Evolutionary conservation across 2,888 invertebrate species (phyloP).

Genomic region (Heliconius aoede): DNA sequence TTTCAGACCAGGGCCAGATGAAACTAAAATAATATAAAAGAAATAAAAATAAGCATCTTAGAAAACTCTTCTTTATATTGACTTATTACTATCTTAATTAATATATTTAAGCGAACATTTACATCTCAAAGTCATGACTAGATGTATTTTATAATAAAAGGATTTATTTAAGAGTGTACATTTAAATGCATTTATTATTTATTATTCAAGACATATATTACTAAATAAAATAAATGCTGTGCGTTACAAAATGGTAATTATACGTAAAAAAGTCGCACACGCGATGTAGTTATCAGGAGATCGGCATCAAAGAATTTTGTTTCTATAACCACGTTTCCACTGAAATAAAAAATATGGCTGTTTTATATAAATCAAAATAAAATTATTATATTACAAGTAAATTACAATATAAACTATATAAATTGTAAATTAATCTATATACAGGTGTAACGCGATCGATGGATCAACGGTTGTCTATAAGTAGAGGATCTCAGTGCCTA

Average conservation of each 20-base stretch:
- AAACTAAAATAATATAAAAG: neutral
- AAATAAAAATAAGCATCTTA: neutral
- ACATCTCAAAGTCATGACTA: slow-evolving; percentile 29
- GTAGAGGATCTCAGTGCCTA: too few species aligned
- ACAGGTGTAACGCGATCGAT: too few species aligned
- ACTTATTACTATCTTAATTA: slow-evolving; percentile 7
- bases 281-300: slow-evolving; percentile 95
- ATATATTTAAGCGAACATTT: slow-evolving; percentile 8
- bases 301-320: slow-evolving; percentile 98
- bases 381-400: neutral
- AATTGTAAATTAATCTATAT: too few species aligned
- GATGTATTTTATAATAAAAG: slow-evolving; percentile 20
- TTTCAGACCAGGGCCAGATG: neutral
- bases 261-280: slow-evolving; percentile 97
- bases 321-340: slow-evolving; percentile 98
- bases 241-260: slow-evolving; percentile 13
- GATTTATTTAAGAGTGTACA: slow-evolving; percentile 24
- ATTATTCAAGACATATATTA: slow-evolving; percentile 29
- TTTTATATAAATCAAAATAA: neutral
- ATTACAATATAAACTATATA: too few species aligned
- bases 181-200: slow-evolving; percentile 34
- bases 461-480: too few species aligned
- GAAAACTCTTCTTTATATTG: slow-evolving; percentile 5
- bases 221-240: slow-evolving; percentile 43
- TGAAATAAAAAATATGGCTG: slow-evolving; percentile 74